Evolutionary conservation across 1,140 invertebrate species (phyloP), one percentile per base, ranked within the genome.

Genomic region (Macrocentrus cingulum): DNA sequence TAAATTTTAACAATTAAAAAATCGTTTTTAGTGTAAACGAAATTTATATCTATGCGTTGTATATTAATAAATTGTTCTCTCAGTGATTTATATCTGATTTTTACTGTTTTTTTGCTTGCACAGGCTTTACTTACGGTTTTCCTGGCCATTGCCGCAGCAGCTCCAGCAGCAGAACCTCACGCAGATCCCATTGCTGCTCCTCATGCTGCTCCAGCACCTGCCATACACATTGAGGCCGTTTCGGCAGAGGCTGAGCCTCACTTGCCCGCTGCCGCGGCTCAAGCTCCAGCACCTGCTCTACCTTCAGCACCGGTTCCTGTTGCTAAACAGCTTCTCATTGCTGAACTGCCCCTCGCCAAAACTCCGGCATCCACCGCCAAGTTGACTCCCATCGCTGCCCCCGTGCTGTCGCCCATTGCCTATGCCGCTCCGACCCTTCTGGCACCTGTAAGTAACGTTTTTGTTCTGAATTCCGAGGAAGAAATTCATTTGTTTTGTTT

Each of bases 231-330:
- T 4, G 36, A 49, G 60, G 29, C 23, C 56, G 61, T 13, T 52
- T 50, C 2, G 81, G 82, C 81, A 83, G 81, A 81, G 71, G 72
- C 6, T 59, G 62, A 15, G 36, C 36, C 8, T 39, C 36, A n/a
- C 8, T 46, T 32, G 60, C 63, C 77, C 29, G 60, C 63, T 44
- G 62, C 77, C 29, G 66, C 76, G 42, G 62, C 76, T 66, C 74
- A 73, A 5, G 76, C 77, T 2, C 48, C 64, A 56, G 59, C 67
- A 15, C 22, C 39, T 15, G 57, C 59, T 71, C 50, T 81, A 66
- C 57, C 72, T 36, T 55, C 64, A 56, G 59, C 67, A 66, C 59
- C 78, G 51, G 69, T 73, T 58, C 71, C 76, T 23, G 73, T 79
- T 8, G 69, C 60, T 2, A 64, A 66, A 44, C 59, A 51, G 18